Evolutionary conservation across 2,888 invertebrate species (phyloP), one percentile per base, ranked within the genome.

Genomic region (Branchinecta sandiegonensis): DNA sequence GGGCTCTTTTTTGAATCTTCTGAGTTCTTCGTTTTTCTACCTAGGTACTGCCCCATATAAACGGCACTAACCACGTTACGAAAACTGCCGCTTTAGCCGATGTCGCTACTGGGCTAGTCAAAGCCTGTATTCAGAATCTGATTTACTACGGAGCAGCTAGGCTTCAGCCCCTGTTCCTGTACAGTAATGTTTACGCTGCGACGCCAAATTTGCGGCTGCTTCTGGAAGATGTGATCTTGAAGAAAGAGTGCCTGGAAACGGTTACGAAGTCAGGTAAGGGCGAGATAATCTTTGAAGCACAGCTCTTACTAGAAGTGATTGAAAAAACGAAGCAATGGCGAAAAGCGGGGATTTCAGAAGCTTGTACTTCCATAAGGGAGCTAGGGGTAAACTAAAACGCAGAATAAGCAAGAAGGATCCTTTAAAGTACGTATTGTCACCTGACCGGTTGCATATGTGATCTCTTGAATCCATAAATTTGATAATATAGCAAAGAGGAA

Each of bases 71-170:
- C 78, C 94, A 95, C 77, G 86, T 95, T 7, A 86, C 90, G 0
- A 87, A 90, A 74, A 94, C 96, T 71, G 89, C 94, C 0, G 84
- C 86, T 0, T 87, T 92, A 75, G 89, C 94, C 0, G 92, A 94
- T 75, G 93, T 96, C 0, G 94, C 95, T 77, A 90, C 89, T 72
- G 90, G 91, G 77, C 81, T 95, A 48, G 95, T 95, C 0, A 95
- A 95, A 78, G 89, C 92, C 0, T 94, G 94, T 77, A 85, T 95
- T 69, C 94, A 94, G 77, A 95, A 95, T 79, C 81, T 95, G 72
- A 85, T 90, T 72, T 83, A 84, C 78, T 86, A 88, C 74, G 86
- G 86, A 12, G 85, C 88, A 12, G 85, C 90, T 0, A 85, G 84
- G 23, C 78, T 91, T 68, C 83, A 90, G 67, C 89, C 90, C 11